These are phyloP conservation scores for Parauchenoglanis ngamensis DNA, from an alignment of 2,797 vertebrate genomes.

Conservation along the genomic window DNA sequence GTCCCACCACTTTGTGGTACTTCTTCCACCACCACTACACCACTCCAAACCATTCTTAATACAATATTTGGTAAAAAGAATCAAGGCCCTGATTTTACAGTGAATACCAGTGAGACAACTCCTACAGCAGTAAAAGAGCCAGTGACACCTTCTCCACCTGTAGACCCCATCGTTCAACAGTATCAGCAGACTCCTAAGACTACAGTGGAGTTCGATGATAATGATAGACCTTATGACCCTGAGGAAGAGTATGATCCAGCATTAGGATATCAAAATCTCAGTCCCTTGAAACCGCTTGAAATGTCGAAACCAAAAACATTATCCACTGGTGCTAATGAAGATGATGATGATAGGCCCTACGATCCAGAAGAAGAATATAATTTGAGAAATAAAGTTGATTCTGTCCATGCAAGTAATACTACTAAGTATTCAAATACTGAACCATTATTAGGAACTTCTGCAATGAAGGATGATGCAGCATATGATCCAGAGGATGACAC, in stretches of 20 bases:
- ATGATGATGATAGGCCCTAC: slow-evolving; percentile 88
- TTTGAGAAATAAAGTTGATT: slow-evolving; percentile 75
- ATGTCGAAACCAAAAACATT: background rate
- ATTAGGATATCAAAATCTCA: slow-evolving; percentile 61
- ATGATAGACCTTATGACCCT: slow-evolving; percentile 82
- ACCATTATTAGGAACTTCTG: slow-evolving; percentile 52
- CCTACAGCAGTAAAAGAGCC: slow-evolving; percentile 56
- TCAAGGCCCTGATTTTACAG: slow-evolving; percentile 64
- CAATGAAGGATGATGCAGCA: slow-evolving; percentile 84
- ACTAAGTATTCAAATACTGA: slow-evolving; percentile 60
- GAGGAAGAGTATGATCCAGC: slow-evolving; percentile 83
- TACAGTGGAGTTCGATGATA: slow-evolving; percentile 75
- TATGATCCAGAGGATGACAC: slow-evolving; percentile 97
- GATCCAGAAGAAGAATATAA: slow-evolving; percentile 96
- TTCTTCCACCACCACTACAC: slow-evolving; percentile 70
- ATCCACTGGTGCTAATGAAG: slow-evolving; percentile 59
- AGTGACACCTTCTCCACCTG: slow-evolving; percentile 64
- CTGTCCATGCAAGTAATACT: slow-evolving; percentile 54
- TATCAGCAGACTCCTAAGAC: slow-evolving; percentile 87
- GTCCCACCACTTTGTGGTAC: slow-evolving; percentile 32
- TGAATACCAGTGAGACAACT: slow-evolving; percentile 60
- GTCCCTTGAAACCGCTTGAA: slow-evolving; percentile 44
- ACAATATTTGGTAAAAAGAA: slow-evolving; percentile 86
- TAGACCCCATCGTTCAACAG: slow-evolving; percentile 92
- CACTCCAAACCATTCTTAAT: slow-evolving; percentile 88